phyloP scores from a whole-genome alignment of 2,113 vertebrate genomes.

The Panthera tigris region DNA sequence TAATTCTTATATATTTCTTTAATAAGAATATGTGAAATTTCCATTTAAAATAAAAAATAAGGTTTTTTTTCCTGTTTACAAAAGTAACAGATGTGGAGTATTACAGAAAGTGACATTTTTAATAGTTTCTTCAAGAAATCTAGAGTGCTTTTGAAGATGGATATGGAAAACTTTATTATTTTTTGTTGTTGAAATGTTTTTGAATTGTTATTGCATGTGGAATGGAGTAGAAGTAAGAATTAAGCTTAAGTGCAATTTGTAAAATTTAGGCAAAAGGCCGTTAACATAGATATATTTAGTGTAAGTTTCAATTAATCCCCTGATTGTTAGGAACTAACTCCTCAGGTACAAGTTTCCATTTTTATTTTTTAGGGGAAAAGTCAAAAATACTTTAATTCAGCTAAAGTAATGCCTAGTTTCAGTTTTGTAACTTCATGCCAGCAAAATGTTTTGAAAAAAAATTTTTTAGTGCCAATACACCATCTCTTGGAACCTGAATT shows the following conservation, averaged over 20 bases:
- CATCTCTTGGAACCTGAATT: background rate
- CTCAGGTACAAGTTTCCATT: background rate
- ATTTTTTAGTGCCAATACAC: background rate
- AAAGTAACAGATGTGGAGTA: background rate
- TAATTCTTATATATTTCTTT: background rate
- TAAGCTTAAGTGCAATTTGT: background rate
- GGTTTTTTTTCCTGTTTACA: background rate
- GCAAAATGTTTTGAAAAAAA: background rate
- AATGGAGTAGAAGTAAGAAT: background rate
- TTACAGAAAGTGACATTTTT: background rate
- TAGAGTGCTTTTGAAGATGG: background rate
- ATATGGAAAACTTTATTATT: background rate
- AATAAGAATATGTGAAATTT: background rate
- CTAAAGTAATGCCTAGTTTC: background rate
- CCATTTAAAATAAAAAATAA: background rate
- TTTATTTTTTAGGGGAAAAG: background rate
- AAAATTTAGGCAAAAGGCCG: background rate
- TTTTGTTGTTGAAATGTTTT: background rate
- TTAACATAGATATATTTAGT: background rate
- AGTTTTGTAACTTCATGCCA: background rate
- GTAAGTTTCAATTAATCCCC: background rate
- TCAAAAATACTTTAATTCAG: background rate
- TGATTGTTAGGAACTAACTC: background rate
- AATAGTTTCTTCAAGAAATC: constrained; percentile 1
- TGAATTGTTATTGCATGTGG: background rate